Evolutionary conservation across 2,113 vertebrate genomes (phyloP).

Genomic region (Macquaria australasica): DNA sequence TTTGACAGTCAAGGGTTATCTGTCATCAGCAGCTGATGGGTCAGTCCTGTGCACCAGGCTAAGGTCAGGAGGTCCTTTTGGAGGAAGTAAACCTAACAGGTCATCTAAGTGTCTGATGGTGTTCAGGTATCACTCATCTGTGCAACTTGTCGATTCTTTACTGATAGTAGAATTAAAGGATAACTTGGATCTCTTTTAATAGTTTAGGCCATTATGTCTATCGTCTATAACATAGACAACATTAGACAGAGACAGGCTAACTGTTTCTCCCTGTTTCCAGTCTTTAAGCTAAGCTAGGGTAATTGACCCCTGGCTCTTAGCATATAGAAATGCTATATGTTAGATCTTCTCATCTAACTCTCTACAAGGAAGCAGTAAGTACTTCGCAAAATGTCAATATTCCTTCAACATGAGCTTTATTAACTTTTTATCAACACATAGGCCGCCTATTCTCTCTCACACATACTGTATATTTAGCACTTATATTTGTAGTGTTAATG

Average conservation of each 20-base stretch:
- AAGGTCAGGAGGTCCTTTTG: slow-evolving; percentile 40
- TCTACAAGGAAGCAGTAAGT: not conserved
- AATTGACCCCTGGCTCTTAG: not conserved
- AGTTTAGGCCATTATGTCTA: not conserved
- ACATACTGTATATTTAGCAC: not conserved
- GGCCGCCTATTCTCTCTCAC: not conserved
- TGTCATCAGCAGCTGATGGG: slow-evolving; percentile 32
- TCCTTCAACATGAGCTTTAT: too few species aligned
- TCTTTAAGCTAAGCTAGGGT: not conserved
- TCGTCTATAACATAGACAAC: too few species aligned
- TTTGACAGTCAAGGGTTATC: slow-evolving; percentile 71
- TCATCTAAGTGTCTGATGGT: slow-evolving; percentile 18
- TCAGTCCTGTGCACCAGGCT: slow-evolving; percentile 23
- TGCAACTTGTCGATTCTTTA: not conserved
- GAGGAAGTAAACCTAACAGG: slow-evolving; percentile 50
- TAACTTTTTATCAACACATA: not conserved
- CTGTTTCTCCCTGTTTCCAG: not conserved
- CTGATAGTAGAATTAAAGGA: not conserved
- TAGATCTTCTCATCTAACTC: not conserved
- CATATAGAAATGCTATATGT: not conserved
- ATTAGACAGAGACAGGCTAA: not conserved
- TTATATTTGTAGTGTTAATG: slow-evolving; percentile 18
- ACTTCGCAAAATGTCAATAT: not conserved
- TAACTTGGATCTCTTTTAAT: not conserved
- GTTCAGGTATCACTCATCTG: not conserved